A percentile compares a stretch with the other conserved stretches of the same genome.
phyloP scores from a whole-genome alignment of 2,888 invertebrate species.

The Drosophila yooni region DNA sequence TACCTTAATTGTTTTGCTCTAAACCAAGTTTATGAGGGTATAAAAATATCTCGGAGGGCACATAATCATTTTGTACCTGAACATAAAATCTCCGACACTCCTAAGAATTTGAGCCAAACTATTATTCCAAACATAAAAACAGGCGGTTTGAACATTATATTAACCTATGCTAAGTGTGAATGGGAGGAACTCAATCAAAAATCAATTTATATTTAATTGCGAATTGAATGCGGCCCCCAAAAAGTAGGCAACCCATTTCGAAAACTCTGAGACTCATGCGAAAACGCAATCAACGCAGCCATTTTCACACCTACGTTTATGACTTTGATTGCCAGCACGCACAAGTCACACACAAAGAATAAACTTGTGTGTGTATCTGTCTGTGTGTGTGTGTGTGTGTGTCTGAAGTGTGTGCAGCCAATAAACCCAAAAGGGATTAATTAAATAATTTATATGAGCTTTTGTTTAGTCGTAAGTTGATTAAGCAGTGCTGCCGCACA shows the following conservation, averaged over 20 bases:
- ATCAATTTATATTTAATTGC: constrained; percentile 62
- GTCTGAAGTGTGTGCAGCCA: constrained; percentile 50
- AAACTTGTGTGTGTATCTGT: constrained; percentile 5
- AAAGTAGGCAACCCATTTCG: constrained; percentile 59
- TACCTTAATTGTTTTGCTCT: not conserved
- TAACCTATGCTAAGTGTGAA: constrained; percentile 22
- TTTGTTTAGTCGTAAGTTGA: constrained; percentile 74
- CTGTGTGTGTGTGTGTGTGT: constrained; percentile 7
- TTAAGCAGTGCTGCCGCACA: constrained; percentile 58
- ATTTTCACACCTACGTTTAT: constrained; percentile 74
- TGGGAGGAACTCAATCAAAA: constrained; percentile 45
- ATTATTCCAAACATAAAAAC: not conserved
- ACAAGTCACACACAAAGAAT: constrained; percentile 34
- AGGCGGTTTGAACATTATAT: constrained; percentile 10
- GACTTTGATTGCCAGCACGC: constrained; percentile 76
- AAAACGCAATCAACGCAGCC: constrained; percentile 68
- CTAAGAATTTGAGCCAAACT: not conserved
- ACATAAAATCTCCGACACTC: not conserved
- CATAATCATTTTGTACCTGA: not conserved
- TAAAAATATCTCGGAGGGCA: not conserved
- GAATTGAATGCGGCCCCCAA: constrained; percentile 49
- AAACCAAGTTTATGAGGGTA: not conserved
- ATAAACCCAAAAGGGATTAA: constrained; percentile 75
- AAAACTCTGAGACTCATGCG: constrained; percentile 56
- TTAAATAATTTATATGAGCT: constrained; percentile 78